Conservation (phyloP, 2,888 invertebrate species). For the Dryobotodes eremita region DNA sequence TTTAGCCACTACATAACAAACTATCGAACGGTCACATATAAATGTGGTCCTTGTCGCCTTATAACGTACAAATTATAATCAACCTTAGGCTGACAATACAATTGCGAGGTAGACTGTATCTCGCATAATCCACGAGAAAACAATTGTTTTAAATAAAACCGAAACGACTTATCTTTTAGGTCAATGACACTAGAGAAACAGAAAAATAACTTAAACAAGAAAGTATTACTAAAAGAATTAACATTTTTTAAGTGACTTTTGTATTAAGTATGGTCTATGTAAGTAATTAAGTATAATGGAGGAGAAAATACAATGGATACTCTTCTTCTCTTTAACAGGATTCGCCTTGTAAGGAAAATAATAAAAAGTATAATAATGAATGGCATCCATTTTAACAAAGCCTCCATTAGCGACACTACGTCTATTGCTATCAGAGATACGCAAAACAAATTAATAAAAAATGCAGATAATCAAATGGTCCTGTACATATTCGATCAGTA, state of each 20-base stretch:
- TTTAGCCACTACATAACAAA: too few species aligned
- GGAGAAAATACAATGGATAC: not conserved
- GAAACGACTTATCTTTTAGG: not conserved
- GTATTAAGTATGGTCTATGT: not conserved
- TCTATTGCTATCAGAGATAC: conserved; percentile 91
- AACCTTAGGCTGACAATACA: not conserved
- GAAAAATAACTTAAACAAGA: not conserved
- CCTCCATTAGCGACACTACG: conserved; percentile 89
- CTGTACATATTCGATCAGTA: conserved; percentile 94
- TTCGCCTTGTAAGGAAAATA: too few species aligned
- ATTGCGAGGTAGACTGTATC: not conserved
- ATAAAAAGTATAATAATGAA: too few species aligned
- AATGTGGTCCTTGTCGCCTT: not conserved
- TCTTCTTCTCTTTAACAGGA: not conserved
- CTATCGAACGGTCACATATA: not conserved
- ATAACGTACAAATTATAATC: not conserved
- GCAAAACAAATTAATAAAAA: conserved; percentile 87
- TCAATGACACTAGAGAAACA: not conserved
- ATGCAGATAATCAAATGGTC: conserved; percentile 92
- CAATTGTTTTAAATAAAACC: not conserved
- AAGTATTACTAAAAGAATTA: not conserved
- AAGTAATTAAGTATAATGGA: too few species aligned
- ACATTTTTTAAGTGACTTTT: not conserved
- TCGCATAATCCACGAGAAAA: not conserved
- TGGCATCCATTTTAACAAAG: conserved; percentile 87